phyloP scores from a whole-genome alignment of 2,113 vertebrate genomes.

The Podarcis muralis region DNA sequence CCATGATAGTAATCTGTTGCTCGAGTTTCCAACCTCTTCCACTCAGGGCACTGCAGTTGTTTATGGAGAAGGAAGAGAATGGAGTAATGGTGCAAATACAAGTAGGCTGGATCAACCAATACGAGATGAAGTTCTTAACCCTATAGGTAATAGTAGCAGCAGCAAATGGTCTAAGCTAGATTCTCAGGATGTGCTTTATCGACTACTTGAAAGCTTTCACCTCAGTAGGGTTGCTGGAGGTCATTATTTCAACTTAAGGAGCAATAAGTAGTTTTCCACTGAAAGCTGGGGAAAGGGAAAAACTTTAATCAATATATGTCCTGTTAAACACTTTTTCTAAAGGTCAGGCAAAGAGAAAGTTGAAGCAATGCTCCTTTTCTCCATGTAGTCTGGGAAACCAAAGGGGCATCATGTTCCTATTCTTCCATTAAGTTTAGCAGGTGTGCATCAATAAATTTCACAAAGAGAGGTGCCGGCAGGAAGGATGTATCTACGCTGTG shows the following conservation, averaged over 20 bases:
- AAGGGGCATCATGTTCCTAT: neutral
- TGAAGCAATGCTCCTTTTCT: constrained; percentile 41
- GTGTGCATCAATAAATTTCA: constrained; percentile 15
- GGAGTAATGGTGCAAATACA: neutral
- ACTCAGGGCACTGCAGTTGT: rapidly evolving
- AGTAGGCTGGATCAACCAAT: neutral
- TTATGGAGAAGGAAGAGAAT: neutral
- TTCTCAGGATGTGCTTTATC: constrained; percentile 21
- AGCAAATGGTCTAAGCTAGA: constrained; percentile 41
- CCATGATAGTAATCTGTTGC: neutral
- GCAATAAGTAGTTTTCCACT: constrained; percentile 51
- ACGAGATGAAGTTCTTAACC: constrained; percentile 3
- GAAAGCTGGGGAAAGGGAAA: constrained; percentile 39
- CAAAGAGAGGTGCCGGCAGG: constrained; percentile 8
- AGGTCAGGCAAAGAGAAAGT: neutral
- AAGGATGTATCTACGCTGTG: neutral
- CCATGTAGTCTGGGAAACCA: neutral
- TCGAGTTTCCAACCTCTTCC: neutral
- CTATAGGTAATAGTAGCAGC: constrained; percentile 27
- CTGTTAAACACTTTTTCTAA: constrained; percentile 21
- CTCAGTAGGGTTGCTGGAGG: constrained; percentile 42
- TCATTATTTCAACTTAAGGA: constrained; percentile 35
- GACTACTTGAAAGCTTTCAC: constrained; percentile 60
- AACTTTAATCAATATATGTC: constrained; percentile 57
- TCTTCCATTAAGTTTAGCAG: neutral